These are phyloP conservation scores for Apotomis capreana DNA, from an alignment of 2,888 invertebrate species.

Conservation along the genomic window DNA sequence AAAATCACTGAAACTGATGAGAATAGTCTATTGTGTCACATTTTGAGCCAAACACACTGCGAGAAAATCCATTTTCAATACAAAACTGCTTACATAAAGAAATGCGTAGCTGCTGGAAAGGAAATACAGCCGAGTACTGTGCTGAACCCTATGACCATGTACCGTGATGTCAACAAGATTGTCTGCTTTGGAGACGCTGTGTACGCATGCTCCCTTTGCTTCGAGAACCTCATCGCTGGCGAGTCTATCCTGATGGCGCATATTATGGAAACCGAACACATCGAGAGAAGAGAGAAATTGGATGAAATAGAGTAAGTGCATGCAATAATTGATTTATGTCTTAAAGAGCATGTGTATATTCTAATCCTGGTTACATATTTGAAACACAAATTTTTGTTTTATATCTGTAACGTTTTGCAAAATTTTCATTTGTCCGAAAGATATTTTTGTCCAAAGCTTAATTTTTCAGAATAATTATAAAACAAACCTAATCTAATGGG, in stretches of 20 bases:
- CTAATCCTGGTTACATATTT: too few relatives aligned
- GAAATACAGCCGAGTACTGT: constrained; percentile 77
- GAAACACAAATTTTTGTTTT: too few relatives aligned
- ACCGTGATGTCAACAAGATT: constrained; percentile 76
- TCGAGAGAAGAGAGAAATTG: constrained; percentile 62
- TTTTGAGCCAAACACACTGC: constrained; percentile 68
- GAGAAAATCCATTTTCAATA: constrained; percentile 77
- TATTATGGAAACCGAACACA: constrained; percentile 62
- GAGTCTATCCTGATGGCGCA: constrained; percentile 75
- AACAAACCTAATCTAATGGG: too few relatives aligned
- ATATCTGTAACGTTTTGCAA: too few relatives aligned
- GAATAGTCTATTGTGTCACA: constrained; percentile 65
- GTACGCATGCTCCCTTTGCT: constrained; percentile 75
- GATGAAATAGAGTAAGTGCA: constrained; percentile 60
- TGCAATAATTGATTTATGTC: constrained; percentile 44
- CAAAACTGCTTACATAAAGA: constrained; percentile 77
- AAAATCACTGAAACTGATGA: constrained; percentile 64
- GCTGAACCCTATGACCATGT: constrained; percentile 76
- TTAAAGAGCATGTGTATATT: constrained; percentile 31
- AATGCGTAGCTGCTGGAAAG: constrained; percentile 67
- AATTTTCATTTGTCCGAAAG: too few relatives aligned
- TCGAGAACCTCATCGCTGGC: constrained; percentile 71
- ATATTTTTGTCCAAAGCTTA: too few relatives aligned
- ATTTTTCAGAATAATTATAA: too few relatives aligned
- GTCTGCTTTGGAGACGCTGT: constrained; percentile 76